Evolutionary conservation across 2,888 invertebrate species (phyloP), one percentile per base, ranked within the genome.

Genomic region (Meganola albula): DNA sequence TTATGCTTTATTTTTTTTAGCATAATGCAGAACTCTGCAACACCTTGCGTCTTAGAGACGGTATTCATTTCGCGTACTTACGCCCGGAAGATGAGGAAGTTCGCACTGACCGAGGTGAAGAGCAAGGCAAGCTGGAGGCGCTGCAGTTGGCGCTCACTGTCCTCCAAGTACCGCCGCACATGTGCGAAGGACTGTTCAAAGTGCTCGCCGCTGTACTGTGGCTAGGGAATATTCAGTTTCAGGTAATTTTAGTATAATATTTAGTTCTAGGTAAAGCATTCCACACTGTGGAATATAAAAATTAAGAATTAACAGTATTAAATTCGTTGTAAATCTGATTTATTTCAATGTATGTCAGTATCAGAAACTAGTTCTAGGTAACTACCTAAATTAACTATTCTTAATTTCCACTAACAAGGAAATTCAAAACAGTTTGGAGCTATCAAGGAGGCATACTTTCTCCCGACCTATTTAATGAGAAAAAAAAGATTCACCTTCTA

Each of bases 111-210:
- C 63, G 74, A 2, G 77, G 68, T 3, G 74, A 72, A 0, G 80
- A 82, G 37, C 80, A 78, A 39, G 82, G 84, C 40, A 76, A 92
- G 68, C 90, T 97, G 62, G 96, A 96, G 60, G 92, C 92, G n/a
- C 80, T 97, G 26, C 89, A 95, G 52, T 86, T 97, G 38, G 96
- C 96, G 1, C 93, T 97, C 67, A 95, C 94, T 11, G 95, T 97
- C 22, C 84, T 97, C 21, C 95, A 96, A 78, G 93, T 96, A 27
- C 93, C 95, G 5, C 88, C 91, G 30, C 91, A 91, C 46, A 94
- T 94, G 90, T 94, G 93, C 68, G 94, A 94, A 68, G 96, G 96
- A 0, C 92, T 97, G 46, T 96, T 96, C 65, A 92, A 93, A 64
- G 94, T 95, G 4, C 75, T 97, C 12, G 93, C 95, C 8, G 95